phyloP scores from a whole-genome alignment of 2,888 invertebrate genomes.

The Stegana nigrithorax region DNA sequence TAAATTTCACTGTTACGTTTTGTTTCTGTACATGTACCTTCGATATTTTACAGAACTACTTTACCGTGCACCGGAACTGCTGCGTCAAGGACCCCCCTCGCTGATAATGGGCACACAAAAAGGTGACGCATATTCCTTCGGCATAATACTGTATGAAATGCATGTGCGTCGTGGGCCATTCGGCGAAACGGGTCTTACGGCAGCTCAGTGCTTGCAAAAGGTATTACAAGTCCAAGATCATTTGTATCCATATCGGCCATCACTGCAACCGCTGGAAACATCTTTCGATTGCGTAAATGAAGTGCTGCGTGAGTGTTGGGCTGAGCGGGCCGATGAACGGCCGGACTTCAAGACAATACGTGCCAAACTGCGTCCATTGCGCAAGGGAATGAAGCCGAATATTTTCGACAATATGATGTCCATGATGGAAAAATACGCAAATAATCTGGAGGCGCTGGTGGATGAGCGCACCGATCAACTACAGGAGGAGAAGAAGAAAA shows the following conservation, averaged over 20 bases:
- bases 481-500: conserved; percentile 96
- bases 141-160: conserved; percentile 88
- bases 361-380: conserved; percentile 80
- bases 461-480: conserved; percentile 94
- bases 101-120: conserved; percentile 75
- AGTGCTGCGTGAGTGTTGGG: conserved; percentile 89
- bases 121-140: conserved; percentile 89
- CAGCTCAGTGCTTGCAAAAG: conserved; percentile 72
- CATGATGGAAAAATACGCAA: conserved; percentile 98
- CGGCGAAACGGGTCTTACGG: conserved; percentile 77
- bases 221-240: conserved; percentile 65
- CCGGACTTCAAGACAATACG: conserved; percentile 89
- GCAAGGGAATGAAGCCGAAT: conserved; percentile 94
- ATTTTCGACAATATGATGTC: conserved; percentile 98
- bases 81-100: conserved; percentile 70
- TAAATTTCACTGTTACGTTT: neutral
- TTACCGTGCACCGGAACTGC: conserved; percentile 85
- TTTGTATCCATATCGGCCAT: conserved; percentile 71
- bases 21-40: neutral
- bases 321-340: conserved; percentile 80
- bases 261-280: conserved; percentile 81
- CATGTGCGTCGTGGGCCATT: conserved; percentile 89
- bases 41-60: conserved; percentile 74
- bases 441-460: conserved; percentile 92
- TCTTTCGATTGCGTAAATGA: conserved; percentile 89